These are phyloP conservation scores for Masnerella sp. DNA, from an alignment of 2,888 invertebrate species.

Conservation along the genomic window DNA sequence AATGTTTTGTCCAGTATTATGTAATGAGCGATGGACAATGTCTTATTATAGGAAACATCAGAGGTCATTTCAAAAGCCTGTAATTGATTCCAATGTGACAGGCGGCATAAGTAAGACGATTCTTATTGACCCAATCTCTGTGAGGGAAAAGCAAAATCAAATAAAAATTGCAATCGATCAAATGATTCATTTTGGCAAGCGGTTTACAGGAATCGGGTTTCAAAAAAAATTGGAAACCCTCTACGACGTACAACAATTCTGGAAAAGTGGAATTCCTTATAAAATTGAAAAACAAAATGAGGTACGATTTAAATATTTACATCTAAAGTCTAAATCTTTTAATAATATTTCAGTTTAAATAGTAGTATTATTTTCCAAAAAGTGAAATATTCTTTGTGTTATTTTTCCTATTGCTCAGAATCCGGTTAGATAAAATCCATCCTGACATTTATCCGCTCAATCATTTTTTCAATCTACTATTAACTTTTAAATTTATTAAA, in stretches of 20 bases:
- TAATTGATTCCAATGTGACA: no score
- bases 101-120: not conserved
- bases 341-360: no score
- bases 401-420: no score
- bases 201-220: not conserved
- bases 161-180: slow-evolving; percentile 1
- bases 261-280: not conserved
- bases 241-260: not conserved
- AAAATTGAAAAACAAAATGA: not conserved
- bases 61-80: slow-evolving; percentile 5
- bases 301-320: no score
- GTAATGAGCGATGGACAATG: slow-evolving; percentile 5
- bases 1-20: not conserved
- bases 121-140: not conserved
- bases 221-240: not conserved
- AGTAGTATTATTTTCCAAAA: no score
- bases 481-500: no score
- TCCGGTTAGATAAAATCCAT: no score
- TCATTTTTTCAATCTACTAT: no score
- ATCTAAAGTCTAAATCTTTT: no score
- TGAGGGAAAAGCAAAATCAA: not conserved
- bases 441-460: no score
- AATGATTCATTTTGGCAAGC: not conserved
- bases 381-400: no score
- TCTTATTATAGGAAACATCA: not conserved